phyloP scores from a whole-genome alignment of 2,888 invertebrate genomes.

The Muschampia plurimacula region DNA sequence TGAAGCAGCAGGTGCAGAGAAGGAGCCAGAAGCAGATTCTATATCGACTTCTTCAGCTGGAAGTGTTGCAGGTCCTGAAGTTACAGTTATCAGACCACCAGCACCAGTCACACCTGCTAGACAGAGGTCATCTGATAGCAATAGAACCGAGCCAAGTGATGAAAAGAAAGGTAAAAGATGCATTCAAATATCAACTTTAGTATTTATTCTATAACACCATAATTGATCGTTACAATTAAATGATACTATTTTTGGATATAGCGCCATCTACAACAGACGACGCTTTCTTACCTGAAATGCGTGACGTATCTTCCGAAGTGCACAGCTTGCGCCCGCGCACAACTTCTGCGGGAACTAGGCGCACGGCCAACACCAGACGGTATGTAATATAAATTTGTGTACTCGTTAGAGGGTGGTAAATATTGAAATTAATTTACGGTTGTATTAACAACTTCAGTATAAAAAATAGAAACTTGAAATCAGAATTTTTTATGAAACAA shows the following conservation, averaged over 20 bases:
- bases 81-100: conserved; percentile 70
- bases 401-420: no score
- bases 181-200: neutral
- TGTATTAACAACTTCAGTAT: no score
- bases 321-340: conserved; percentile 72
- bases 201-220: neutral
- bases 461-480: neutral
- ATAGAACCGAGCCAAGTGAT: conserved; percentile 78
- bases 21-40: conserved; percentile 69
- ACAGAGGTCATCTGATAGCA: conserved; percentile 85
- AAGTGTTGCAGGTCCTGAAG: conserved; percentile 72
- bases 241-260: conserved; percentile 37
- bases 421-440: no score
- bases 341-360: conserved; percentile 75
- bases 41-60: conserved; percentile 72
- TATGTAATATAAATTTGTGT: conserved; percentile 46
- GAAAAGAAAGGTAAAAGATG: conserved; percentile 73
- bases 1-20: conserved; percentile 63
- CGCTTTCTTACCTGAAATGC: conserved; percentile 76
- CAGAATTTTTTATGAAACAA: no score
- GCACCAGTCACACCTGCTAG: conserved; percentile 70
- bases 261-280: conserved; percentile 75
- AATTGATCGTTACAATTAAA: no score
- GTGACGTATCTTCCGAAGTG: conserved; percentile 66
- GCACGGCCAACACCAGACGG: conserved; percentile 79